phyloP scores from a whole-genome alignment of 1,140 invertebrate genomes.

The Helicorthomorpha holstii region DNA sequence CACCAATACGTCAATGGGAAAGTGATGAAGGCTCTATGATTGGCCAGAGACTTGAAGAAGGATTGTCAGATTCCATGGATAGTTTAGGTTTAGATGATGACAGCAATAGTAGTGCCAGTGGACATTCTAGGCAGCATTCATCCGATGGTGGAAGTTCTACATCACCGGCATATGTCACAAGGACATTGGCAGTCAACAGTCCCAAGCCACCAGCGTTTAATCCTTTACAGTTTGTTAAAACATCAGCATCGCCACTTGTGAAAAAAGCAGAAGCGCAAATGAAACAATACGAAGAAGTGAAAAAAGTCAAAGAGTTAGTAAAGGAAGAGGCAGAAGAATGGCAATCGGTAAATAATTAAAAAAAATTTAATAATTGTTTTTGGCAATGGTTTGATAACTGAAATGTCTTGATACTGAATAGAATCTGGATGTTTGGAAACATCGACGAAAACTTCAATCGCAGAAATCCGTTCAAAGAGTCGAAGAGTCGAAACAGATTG shows the following conservation, averaged over 20 bases:
- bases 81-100: slow-evolving; percentile 18
- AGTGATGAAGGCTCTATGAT: background rate
- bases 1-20: background rate
- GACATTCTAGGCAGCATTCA: slow-evolving; percentile 18
- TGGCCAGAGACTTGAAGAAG: slow-evolving; percentile 1
- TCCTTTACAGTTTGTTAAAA: slow-evolving; percentile 72
- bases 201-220: slow-evolving; percentile 62
- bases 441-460: slow-evolving; percentile 67
- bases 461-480: slow-evolving; percentile 76
- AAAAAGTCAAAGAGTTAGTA: slow-evolving; percentile 49
- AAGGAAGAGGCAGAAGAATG: slow-evolving; percentile 73
- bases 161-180: slow-evolving; percentile 20
- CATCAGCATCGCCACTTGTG: slow-evolving; percentile 34
- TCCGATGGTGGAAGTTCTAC: slow-evolving; percentile 18
- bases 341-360: slow-evolving; percentile 76
- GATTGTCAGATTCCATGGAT: slow-evolving; percentile 18
- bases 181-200: slow-evolving; percentile 29
- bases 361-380: too few relatives aligned
- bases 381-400: too few relatives aligned
- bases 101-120: slow-evolving; percentile 8
- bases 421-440: slow-evolving; percentile 90
- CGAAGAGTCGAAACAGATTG: slow-evolving; percentile 47
- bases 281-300: slow-evolving; percentile 63
- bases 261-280: slow-evolving; percentile 68
- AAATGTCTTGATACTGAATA: slow-evolving; percentile 28